Percentiles rank a stretch among this genome's conserved stretches.
Evolutionary conservation across 2,797 vertebrate genomes (phyloP).

Genomic region (Enteromius thamalakanensis): DNA sequence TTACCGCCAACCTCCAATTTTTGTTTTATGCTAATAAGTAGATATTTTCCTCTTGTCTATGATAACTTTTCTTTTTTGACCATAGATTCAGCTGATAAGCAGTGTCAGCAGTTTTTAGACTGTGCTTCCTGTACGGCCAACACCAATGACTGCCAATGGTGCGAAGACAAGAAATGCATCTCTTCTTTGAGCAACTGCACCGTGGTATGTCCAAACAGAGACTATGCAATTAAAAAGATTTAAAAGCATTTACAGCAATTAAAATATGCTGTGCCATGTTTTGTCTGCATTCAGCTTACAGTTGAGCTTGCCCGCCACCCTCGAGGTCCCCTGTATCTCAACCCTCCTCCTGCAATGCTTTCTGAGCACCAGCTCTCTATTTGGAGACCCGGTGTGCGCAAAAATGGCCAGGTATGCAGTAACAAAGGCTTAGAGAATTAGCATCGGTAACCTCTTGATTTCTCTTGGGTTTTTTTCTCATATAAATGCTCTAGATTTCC

Average conservation of each 20-base stretch:
- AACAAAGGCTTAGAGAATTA: background rate
- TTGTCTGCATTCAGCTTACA: conserved; percentile 63
- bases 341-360: conserved; percentile 74
- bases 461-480: background rate
- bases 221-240: background rate
- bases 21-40: conserved; percentile 6
- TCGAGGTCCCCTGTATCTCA: conserved; percentile 72
- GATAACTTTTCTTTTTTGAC: conserved; percentile 8
- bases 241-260: background rate
- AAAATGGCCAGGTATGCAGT: conserved; percentile 71
- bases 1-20: background rate
- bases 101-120: conserved; percentile 89
- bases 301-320: conserved; percentile 73
- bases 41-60: conserved; percentile 12
- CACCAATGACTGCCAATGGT: conserved; percentile 96
- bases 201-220: conserved; percentile 78
- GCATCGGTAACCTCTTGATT: too few species aligned
- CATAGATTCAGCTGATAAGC: conserved; percentile 84
- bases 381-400: conserved; percentile 71
- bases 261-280: conserved; percentile 36
- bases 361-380: conserved; percentile 76
- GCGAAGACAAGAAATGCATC: conserved; percentile 95
- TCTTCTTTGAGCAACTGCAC: conserved; percentile 91
- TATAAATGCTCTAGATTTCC: background rate
- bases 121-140: conserved; percentile 95